Conservation (phyloP, 2,797 vertebrate genomes). For the Mormyrops boulengeri region DNA sequence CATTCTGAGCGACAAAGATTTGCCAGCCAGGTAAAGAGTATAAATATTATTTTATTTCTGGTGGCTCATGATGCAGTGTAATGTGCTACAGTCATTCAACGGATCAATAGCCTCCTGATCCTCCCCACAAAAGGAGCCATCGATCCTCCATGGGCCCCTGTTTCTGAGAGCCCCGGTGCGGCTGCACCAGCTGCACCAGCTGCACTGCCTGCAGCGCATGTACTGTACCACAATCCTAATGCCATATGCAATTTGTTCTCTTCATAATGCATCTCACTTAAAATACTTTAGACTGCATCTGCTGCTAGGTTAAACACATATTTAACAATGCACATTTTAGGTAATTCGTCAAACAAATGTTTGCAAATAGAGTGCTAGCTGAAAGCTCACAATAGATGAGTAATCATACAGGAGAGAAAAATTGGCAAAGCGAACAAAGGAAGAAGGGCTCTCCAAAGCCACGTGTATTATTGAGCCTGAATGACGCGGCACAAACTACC, state of each 20-base stretch:
- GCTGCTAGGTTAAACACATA: neutral
- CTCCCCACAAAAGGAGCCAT: neutral
- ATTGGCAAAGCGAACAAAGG: neutral
- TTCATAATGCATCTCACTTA: neutral
- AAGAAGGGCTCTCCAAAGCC: neutral
- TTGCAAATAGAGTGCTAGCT: neutral
- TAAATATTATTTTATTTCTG: neutral
- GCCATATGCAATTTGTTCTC: neutral
- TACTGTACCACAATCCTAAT: neutral
- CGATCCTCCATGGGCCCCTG: neutral
- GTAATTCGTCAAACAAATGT: constrained; percentile 5
- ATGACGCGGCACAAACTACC: neutral
- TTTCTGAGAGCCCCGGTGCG: neutral
- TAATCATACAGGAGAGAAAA: neutral
- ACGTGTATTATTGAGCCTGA: neutral
- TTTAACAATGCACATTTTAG: neutral
- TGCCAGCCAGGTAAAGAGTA: neutral
- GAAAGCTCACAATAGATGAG: neutral
- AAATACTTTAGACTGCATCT: neutral
- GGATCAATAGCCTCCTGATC: neutral
- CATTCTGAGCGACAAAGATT: neutral
- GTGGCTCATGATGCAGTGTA: neutral
- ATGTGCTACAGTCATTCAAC: neutral
- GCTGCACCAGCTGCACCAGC: neutral
- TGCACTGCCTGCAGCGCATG: neutral